These are phyloP conservation scores for Protobothrops mucrosquamatus DNA, from an alignment of 2,113 vertebrate genomes.

Conservation along the genomic window DNA sequence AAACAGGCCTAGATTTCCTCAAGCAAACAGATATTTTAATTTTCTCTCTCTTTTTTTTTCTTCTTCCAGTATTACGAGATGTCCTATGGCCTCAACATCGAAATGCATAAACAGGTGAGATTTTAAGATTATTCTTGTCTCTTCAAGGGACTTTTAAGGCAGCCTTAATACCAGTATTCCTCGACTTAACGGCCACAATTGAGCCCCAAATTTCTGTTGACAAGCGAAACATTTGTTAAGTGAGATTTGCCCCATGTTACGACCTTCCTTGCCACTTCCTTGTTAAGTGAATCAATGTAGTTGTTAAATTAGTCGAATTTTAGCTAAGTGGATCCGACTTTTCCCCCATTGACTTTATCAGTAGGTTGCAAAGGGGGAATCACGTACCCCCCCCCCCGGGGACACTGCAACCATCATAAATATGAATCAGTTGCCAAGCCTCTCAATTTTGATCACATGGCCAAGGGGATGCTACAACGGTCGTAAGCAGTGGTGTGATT, in stretches of 20 bases:
- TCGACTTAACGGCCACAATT: background rate
- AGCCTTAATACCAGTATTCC: background rate
- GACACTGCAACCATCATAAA: background rate
- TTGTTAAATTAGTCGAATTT: background rate
- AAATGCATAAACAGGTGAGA: conserved; percentile 97
- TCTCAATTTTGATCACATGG: background rate
- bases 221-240: background rate
- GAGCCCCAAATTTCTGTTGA: background rate
- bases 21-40: background rate
- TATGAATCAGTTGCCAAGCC: background rate
- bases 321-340: background rate
- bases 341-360: background rate
- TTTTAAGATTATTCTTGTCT: background rate
- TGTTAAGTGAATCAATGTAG: background rate
- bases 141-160: background rate
- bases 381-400: too few relatives aligned
- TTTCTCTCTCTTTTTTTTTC: background rate
- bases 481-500: too few relatives aligned
- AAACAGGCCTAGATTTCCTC: background rate
- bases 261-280: background rate
- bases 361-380: too few relatives aligned
- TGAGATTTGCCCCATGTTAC: background rate
- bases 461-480: background rate
- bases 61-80: conserved; percentile 90
- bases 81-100: conserved; percentile 95